phyloP scores from a whole-genome alignment of 1,140 invertebrate genomes.

The Manduca sexta region DNA sequence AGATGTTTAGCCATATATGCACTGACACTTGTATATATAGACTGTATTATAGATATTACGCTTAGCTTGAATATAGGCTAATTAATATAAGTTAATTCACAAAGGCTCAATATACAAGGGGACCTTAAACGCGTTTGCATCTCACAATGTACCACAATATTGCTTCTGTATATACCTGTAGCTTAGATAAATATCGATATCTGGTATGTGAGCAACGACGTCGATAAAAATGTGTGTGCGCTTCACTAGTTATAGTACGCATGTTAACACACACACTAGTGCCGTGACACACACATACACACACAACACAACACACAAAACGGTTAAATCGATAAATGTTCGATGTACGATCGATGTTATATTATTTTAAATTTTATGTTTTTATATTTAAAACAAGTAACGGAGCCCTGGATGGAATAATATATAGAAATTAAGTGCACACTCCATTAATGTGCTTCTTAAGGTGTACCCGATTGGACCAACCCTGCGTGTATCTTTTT shows the following conservation, averaged over 20 bases:
- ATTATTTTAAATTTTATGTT: conserved; percentile 34
- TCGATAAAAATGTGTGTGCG: conserved; percentile 47
- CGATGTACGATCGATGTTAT: conserved; percentile 39
- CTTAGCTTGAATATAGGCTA: too few relatives aligned
- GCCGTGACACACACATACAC: conserved; percentile 33
- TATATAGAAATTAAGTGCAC: conserved; percentile 65
- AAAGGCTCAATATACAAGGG: conserved; percentile 1
- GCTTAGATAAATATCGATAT: conserved; percentile 24
- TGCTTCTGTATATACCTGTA: conserved; percentile 23
- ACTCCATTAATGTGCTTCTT: conserved; percentile 71
- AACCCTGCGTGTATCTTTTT: conserved; percentile 44
- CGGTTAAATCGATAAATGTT: conserved; percentile 22
- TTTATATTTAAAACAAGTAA: conserved; percentile 32
- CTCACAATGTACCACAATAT: conserved; percentile 2
- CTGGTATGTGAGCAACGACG: conserved; percentile 70
- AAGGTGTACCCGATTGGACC: conserved; percentile 48
- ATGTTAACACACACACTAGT: conserved; percentile 43
- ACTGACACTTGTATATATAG: too few relatives aligned
- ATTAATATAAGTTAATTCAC: too few relatives aligned
- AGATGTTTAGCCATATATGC: too few relatives aligned
- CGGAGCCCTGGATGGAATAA: conserved; percentile 64
- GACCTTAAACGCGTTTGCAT: neutral
- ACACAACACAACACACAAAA: conserved; percentile 36
- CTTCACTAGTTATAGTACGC: conserved; percentile 53
- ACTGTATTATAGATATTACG: too few relatives aligned